phyloP scores from a whole-genome alignment of 2,797 vertebrate species.

The Squalus acanthias region DNA sequence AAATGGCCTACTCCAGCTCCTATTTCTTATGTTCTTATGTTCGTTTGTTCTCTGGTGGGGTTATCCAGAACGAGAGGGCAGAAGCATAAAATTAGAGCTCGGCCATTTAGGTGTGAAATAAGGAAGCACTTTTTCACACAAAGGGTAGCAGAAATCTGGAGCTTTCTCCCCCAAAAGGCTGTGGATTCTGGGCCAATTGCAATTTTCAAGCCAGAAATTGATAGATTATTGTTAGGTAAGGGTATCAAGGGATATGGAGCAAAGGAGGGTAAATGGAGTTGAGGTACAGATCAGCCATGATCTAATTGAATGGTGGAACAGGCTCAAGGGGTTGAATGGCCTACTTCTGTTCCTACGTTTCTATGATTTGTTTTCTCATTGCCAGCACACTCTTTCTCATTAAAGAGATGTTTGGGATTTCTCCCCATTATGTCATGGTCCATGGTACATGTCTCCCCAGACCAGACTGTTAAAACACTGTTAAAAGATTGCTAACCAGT shows the following conservation, averaged over 20 bases:
- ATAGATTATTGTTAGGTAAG: neutral
- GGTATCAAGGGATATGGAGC: neutral
- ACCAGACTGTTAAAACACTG: neutral
- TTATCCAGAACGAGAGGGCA: neutral
- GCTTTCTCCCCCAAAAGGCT: neutral
- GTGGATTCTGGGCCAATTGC: neutral
- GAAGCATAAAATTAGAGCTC: neutral
- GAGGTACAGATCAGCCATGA: neutral
- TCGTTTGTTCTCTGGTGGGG: too few relatives aligned
- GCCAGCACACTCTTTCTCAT: neutral
- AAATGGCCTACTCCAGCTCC: too few relatives aligned
- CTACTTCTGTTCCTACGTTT: neutral
- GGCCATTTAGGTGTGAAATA: neutral
- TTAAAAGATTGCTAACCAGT: neutral
- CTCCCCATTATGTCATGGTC: neutral
- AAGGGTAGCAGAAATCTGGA: too few relatives aligned
- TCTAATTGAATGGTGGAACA: neutral
- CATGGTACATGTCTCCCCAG: neutral
- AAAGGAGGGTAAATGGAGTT: neutral
- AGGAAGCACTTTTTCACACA: neutral
- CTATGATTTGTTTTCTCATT: neutral
- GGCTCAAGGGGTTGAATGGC: neutral
- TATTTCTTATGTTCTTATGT: too few relatives aligned
- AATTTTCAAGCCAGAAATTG: neutral
- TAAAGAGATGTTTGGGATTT: neutral